A percentile compares a stretch with the other conserved stretches of the same genome.
These are phyloP conservation scores for Eilema sororculum DNA, from an alignment of 2,888 invertebrate genomes.

Conservation along the genomic window DNA sequence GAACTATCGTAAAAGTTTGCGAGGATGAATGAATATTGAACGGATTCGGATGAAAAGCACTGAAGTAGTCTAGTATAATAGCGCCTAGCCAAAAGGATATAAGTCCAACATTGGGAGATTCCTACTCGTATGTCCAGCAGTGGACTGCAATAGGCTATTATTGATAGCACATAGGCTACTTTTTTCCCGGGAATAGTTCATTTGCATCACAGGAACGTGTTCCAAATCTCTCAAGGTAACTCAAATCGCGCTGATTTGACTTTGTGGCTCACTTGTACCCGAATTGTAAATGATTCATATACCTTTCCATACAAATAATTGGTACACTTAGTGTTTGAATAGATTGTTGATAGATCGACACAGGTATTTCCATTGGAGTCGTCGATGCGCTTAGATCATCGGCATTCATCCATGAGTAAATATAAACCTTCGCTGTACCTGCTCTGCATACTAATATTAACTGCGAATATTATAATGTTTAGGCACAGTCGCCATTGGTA, in stretches of 20 bases:
- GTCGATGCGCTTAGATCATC: slow-evolving; percentile 51
- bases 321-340: not conserved
- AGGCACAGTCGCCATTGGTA: not conserved
- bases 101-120: too few relatives aligned
- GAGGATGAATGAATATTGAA: too few relatives aligned
- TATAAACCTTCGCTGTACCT: slow-evolving; percentile 40
- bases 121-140: too few relatives aligned
- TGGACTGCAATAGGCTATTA: too few relatives aligned
- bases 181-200: too few relatives aligned
- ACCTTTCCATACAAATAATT: not conserved
- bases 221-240: not conserved
- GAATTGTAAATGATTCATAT: not conserved
- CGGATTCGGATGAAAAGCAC: too few relatives aligned
- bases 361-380: slow-evolving; percentile 28
- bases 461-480: slow-evolving; percentile 5
- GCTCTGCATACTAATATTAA: slow-evolving; percentile 39
- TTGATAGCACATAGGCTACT: too few relatives aligned
- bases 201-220: too few relatives aligned
- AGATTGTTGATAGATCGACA: slow-evolving; percentile 28
- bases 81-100: too few relatives aligned
- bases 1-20: too few relatives aligned
- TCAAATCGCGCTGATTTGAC: not conserved
- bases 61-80: too few relatives aligned
- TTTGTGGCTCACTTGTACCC: not conserved
- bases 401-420: slow-evolving; percentile 50